Conservation (phyloP, 2,113 vertebrate genomes). For the Mus pahari region DNA sequence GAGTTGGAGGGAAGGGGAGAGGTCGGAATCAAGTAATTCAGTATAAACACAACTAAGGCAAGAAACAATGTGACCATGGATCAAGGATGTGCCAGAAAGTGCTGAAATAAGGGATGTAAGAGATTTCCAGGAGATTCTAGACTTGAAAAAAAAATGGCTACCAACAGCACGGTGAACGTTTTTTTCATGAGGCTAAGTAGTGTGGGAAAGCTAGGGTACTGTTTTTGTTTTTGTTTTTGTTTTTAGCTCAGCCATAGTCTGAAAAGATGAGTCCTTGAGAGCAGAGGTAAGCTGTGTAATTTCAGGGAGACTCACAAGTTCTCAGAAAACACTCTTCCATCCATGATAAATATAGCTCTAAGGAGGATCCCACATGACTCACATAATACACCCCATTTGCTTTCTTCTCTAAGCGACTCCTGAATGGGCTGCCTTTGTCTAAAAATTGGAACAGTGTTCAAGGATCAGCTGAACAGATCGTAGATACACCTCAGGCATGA, state of each 20-base stretch:
- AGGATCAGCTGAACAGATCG: conserved; percentile 12
- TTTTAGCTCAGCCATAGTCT: neutral
- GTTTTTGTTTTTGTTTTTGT: neutral
- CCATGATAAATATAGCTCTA: conserved; percentile 63
- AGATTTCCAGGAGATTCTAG: neutral
- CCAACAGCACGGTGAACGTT: neutral
- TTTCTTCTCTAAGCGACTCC: conserved; percentile 57
- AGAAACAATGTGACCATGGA: neutral
- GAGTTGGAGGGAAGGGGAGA: neutral
- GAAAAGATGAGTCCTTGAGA: conserved; percentile 48
- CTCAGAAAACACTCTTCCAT: conserved; percentile 60
- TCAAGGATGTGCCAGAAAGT: neutral
- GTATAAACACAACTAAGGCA: neutral
- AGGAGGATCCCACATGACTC: conserved; percentile 64
- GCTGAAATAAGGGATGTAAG: neutral
- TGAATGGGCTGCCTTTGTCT: conserved; percentile 66
- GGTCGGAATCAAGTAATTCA: neutral
- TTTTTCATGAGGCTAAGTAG: neutral
- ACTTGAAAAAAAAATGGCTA: neutral
- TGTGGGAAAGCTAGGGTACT: neutral
- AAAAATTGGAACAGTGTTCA: conserved; percentile 55
- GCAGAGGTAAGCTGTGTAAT: conserved; percentile 47
- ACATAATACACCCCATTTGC: conserved; percentile 7
- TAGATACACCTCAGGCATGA: conserved; percentile 29
- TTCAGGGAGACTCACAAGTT: conserved; percentile 62